Evolutionary conservation across 2,797 vertebrate genomes (phyloP), one percentile per base, ranked within the genome.

Genomic region (Sebastes hubbsi): DNA sequence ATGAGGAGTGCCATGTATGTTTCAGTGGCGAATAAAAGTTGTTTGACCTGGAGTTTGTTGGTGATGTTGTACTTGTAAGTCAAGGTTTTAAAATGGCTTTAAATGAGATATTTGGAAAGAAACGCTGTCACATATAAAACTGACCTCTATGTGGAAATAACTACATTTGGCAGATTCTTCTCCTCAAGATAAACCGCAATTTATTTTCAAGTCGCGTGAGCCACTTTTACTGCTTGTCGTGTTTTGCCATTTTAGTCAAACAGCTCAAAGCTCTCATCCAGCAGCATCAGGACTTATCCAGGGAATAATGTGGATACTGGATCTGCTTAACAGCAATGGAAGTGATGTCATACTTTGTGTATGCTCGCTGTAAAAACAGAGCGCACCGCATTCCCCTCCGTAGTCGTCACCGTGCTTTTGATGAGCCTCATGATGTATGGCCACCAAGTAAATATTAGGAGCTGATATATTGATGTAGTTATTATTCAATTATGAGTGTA

Each of bases 11-110:
- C 89, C 88, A 89, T 92, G 86, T 90, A 82, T 90, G 89, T 92
- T 91, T 93, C 89, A 91, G 80, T 88, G 89, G 87, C 68, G 2
- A 94, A 94, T 93, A 94, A 94, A 94, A 84, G 77, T 77, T 86
- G 82, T 94, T 91, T 90, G 89, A 93, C 89, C 80, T 70, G 69
- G 83, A 87, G 54, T 74, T 80, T 83, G 80, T 88, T 86, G 78
- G 59, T 91, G 72, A 85, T 90, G 80, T 93, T 78, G 30, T 86
- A 78, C 24, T 80, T 88, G 75, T 86, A 34, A 61, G 29, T 80
- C 62, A 55, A 62, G 46, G 36, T 75, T 46, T 55, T 38, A 42
- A 75, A 72, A 72, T 49, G 25, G 56, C 54, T 81, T 79, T 64
- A 67, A 68, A 49, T 72, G 20, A 60, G 52, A 75, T 65, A 69